Evolutionary conservation across 2,113 vertebrate species (phyloP).

Genomic region (Aphyosemion australe): DNA sequence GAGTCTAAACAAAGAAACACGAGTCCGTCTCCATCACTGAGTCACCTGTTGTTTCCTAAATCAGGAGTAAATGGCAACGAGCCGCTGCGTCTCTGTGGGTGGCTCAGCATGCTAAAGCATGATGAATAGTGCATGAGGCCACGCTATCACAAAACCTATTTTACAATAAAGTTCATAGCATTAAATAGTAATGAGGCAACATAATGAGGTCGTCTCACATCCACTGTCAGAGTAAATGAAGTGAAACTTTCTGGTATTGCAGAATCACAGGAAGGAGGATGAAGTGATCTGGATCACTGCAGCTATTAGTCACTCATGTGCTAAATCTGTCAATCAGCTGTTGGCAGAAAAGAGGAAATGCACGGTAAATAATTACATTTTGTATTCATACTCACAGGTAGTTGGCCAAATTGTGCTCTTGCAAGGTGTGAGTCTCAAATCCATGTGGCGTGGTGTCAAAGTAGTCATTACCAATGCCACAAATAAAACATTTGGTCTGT

Average conservation of each 20-base stretch:
- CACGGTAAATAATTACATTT: not conserved
- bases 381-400: constrained; percentile 89
- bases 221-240: constrained; percentile 50
- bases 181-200: constrained; percentile 67
- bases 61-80: constrained; percentile 45
- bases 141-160: constrained; percentile 50
- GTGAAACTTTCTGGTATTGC: constrained; percentile 32
- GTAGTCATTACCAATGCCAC: constrained; percentile 98
- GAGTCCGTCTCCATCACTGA: not conserved
- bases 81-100: constrained; percentile 39
- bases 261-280: constrained; percentile 20
- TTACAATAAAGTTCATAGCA: constrained; percentile 64
- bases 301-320: constrained; percentile 10
- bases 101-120: constrained; percentile 26
- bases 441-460: constrained; percentile 97
- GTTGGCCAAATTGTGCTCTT: constrained; percentile 99
- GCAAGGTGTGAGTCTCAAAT: constrained; percentile 97
- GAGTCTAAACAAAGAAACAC: constrained; percentile 27
- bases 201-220: constrained; percentile 61
- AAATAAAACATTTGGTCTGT: constrained; percentile 99
- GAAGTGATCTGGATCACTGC: constrained; percentile 35
- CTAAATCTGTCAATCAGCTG: constrained; percentile 20
- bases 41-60: constrained; percentile 55
- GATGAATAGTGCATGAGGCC: constrained; percentile 61
- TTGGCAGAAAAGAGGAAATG: constrained; percentile 20